Percentiles rank a stretch among this genome's conserved stretches.
Conservation (phyloP, 2,797 vertebrate genomes). For the Euphonia xanthogaster region DNA sequence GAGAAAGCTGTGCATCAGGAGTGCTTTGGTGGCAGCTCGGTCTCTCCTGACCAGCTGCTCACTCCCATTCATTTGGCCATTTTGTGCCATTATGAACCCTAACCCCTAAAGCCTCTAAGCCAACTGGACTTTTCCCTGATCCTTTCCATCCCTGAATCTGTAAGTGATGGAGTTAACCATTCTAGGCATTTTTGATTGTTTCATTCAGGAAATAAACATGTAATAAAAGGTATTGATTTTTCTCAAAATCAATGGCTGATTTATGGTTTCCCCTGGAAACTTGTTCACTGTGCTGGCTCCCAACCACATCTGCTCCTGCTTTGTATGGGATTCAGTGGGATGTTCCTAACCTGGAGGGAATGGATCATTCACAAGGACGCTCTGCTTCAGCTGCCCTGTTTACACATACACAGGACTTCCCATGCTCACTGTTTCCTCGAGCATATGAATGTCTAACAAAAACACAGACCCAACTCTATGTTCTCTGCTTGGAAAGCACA, state of each 20-base stretch:
- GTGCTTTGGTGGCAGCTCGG: neutral
- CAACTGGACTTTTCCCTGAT: neutral
- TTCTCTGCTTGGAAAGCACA: neutral
- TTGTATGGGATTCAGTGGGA: neutral
- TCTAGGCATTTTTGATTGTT: neutral
- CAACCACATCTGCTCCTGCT: neutral
- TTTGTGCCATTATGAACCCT: neutral
- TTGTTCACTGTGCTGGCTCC: neutral
- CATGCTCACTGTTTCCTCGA: neutral
- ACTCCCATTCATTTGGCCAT: neutral
- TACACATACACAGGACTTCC: neutral
- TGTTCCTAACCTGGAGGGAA: neutral
- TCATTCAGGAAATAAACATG: neutral
- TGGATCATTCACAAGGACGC: neutral
- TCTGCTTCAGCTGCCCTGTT: neutral
- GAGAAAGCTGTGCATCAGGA: neutral
- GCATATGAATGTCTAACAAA: neutral
- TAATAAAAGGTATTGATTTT: neutral
- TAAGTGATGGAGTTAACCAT: neutral
- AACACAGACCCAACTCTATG: accelerated
- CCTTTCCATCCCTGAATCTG: neutral
- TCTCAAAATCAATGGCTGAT: neutral
- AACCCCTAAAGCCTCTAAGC: neutral
- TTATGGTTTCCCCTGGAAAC: neutral
- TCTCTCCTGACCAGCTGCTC: neutral